These are phyloP conservation scores for Diplazon laetatorius DNA, from an alignment of 2,888 invertebrate species.

Conservation along the genomic window DNA sequence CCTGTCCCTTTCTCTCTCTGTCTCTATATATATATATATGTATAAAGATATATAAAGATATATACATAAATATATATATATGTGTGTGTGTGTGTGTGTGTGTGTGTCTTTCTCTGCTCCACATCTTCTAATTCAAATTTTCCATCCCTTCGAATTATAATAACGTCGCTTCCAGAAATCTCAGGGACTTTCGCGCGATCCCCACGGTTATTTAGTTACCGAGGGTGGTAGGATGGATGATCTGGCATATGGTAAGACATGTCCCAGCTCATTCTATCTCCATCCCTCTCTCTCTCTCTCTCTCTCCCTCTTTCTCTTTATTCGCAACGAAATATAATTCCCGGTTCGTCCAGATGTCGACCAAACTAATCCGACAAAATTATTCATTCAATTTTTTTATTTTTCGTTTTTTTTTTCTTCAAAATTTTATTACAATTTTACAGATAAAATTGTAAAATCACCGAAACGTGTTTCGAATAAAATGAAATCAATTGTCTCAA, in stretches of 20 bases:
- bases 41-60: no score
- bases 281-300: not conserved
- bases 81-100: no score
- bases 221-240: constrained; percentile 42
- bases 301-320: not conserved
- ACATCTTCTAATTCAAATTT: constrained; percentile 70
- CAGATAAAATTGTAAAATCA: no score
- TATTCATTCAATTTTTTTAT: constrained; percentile 2
- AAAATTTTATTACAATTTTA: no score
- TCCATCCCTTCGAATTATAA: constrained; percentile 68
- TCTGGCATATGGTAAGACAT: constrained; percentile 58
- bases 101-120: constrained; percentile 39
- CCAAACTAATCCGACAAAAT: not conserved
- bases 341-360: not conserved
- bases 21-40: no score
- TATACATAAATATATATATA: no score
- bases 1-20: no score
- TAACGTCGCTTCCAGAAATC: constrained; percentile 63
- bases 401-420: no score
- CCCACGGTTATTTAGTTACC: constrained; percentile 59
- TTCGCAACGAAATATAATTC: not conserved
- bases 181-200: constrained; percentile 58
- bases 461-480: no score
- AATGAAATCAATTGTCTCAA: no score
- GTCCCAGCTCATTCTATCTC: constrained; percentile 17